phyloP scores from a whole-genome alignment of 2,113 vertebrate genomes.

The Actenoides hombroni region DNA sequence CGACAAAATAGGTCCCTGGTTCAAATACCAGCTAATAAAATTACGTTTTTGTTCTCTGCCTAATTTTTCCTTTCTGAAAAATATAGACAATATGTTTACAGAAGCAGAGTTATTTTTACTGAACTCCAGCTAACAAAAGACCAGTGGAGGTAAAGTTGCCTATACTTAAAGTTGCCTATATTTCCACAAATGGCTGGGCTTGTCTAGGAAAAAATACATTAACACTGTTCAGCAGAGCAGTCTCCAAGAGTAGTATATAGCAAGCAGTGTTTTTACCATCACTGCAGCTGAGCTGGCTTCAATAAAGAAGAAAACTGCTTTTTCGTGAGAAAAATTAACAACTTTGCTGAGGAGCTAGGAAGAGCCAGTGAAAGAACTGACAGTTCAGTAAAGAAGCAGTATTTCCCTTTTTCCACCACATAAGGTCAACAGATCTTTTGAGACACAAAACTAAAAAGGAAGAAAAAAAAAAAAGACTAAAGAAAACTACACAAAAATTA shows the following conservation, averaged over 20 bases:
- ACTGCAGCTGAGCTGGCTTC: not conserved
- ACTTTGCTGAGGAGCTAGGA: not conserved
- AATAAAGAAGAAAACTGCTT: not conserved
- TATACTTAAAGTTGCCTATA: not conserved
- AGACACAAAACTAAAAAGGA: not conserved
- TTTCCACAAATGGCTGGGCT: not conserved
- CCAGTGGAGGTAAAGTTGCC: not conserved
- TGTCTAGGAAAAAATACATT: not conserved
- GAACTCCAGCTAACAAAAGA: not conserved
- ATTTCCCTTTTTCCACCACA: not conserved
- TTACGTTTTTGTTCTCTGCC: not conserved
- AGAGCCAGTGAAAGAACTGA: not conserved
- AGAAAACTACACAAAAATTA: not conserved
- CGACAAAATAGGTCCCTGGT: not conserved
- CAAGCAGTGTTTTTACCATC: not conserved
- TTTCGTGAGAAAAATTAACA: not conserved
- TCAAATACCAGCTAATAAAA: not conserved
- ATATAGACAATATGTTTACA: not conserved
- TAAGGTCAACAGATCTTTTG: not conserved
- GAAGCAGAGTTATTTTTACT: not conserved
- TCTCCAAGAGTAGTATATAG: not conserved
- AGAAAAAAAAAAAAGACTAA: rapidly evolving
- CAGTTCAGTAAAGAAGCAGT: not conserved
- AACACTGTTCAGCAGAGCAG: not conserved
- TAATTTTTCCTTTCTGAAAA: not conserved